Percentiles rank a stretch among this genome's conserved stretches.
Evolutionary conservation across 2,113 vertebrate species (phyloP).

Genomic region (Centrocercus urophasianus): DNA sequence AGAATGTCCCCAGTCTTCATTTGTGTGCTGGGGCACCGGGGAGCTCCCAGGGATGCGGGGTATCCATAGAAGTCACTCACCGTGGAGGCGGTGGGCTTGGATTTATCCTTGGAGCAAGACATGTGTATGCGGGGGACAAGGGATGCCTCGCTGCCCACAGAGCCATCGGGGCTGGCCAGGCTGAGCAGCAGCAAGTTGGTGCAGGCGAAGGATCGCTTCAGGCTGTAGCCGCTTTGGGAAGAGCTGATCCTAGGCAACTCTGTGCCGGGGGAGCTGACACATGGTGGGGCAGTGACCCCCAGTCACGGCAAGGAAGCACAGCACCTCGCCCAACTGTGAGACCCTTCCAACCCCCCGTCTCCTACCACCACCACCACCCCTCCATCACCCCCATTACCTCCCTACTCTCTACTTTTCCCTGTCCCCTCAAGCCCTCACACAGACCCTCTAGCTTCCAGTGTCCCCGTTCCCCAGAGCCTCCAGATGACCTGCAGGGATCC

Average conservation of each 20-base stretch:
- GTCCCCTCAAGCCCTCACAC: neutral
- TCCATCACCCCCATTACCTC: neutral
- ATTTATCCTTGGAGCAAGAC: rapidly evolving
- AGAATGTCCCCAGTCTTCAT: neutral
- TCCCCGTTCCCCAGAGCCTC: neutral
- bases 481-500: neutral
- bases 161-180: rapidly evolving
- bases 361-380: neutral
- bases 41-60: neutral
- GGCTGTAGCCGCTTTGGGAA: too few species aligned
- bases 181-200: neutral
- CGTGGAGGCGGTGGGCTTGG: rapidly evolving
- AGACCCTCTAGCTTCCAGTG: neutral
- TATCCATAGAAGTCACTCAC: neutral
- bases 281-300: neutral
- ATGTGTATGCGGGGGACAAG: rapidly evolving
- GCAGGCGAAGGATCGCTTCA: neutral
- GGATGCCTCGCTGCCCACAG: rapidly evolving
- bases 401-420: too few species aligned
- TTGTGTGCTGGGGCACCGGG: neutral
- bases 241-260: neutral
- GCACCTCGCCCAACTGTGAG: neutral
- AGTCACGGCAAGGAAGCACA: neutral
- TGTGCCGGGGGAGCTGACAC: rapidly evolving
- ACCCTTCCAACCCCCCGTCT: neutral